phyloP scores from a whole-genome alignment of 2,113 vertebrate species.

The Mesocricetus auratus region DNA sequence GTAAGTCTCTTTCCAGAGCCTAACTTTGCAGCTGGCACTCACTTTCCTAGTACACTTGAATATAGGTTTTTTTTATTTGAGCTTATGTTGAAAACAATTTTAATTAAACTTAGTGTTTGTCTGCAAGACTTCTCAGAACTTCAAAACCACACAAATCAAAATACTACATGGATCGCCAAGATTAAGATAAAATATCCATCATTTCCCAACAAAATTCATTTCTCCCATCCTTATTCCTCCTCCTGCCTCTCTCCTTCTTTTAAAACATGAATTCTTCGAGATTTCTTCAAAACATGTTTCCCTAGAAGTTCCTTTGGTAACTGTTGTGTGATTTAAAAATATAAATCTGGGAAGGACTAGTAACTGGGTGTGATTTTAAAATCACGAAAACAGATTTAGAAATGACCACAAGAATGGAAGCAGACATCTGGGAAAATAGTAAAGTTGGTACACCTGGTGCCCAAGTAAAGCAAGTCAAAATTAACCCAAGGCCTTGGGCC shows the following conservation, averaged over 20 bases:
- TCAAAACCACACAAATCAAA: neutral
- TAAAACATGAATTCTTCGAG: neutral
- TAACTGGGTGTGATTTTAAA: conserved; percentile 27
- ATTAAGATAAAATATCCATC: neutral
- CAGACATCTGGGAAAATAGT: neutral
- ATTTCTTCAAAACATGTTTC: conserved; percentile 52
- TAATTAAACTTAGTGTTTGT: conserved; percentile 1
- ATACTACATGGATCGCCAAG: neutral
- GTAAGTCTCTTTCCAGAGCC: neutral
- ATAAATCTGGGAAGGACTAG: neutral
- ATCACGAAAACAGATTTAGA: neutral
- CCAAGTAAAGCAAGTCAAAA: neutral
- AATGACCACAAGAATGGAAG: neutral
- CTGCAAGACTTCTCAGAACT: neutral
- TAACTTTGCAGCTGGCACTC: neutral
- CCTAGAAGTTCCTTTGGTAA: neutral
- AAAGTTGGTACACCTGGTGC: neutral
- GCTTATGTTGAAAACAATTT: neutral
- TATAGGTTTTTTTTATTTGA: neutral
- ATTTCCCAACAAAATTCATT: neutral
- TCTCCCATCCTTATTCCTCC: neutral
- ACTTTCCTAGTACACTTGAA: neutral
- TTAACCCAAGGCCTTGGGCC: neutral
- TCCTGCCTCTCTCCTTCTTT: neutral
- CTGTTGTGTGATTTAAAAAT: neutral